Evolutionary conservation across 1,140 invertebrate species (phyloP), one percentile per base, ranked within the genome.

Genomic region (Heliconius congener): DNA sequence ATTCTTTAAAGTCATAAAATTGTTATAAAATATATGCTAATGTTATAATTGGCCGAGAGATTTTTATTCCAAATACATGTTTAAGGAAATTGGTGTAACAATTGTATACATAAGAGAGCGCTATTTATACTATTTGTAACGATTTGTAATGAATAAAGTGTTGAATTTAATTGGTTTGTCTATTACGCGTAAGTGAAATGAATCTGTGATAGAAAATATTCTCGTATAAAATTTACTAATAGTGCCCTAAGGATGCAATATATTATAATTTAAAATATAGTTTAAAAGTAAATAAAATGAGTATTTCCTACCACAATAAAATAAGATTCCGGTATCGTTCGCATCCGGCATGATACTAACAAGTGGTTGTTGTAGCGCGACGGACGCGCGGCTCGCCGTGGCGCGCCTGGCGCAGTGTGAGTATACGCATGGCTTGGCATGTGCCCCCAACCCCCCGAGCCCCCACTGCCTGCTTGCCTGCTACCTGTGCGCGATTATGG

Each of bases 381-480:
- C 90, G 88, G 91, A 92, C 86, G 81, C 92, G 80, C 96, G 97
- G 96, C 97, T 97, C 97, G 97, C 97, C 93, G 60, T 66, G 60
- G 60, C 60, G 60, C 60, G 60, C 60, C 60, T 66, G 60, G 96
- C 98, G 96, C 96, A 96, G 96, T 98, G 97, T 98, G 97, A 98
- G 97, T 98, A 97, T 79, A 70, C 37, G 87, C 87, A 86, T 81
- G 81, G 79, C 84, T 85, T 83, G 73, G 87, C 88, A 87, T 88
- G 83, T 8, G 81, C 80, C 37, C 71, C 73, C 57, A 16, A 13
- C 52, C 78, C 2, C 8, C 42, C 76, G 50, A 52, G 74, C 19
- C n/a, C 55, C 13, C 42, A 16, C 42, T 23, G 55, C 55, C 55
- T 23, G 55, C 55, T 57, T 23, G n/a, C 55, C n/a, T 19, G 55